Base-by-base conservation (phyloP, 1,140 invertebrate genomes). In the Sinonovacula constricta region DNA sequence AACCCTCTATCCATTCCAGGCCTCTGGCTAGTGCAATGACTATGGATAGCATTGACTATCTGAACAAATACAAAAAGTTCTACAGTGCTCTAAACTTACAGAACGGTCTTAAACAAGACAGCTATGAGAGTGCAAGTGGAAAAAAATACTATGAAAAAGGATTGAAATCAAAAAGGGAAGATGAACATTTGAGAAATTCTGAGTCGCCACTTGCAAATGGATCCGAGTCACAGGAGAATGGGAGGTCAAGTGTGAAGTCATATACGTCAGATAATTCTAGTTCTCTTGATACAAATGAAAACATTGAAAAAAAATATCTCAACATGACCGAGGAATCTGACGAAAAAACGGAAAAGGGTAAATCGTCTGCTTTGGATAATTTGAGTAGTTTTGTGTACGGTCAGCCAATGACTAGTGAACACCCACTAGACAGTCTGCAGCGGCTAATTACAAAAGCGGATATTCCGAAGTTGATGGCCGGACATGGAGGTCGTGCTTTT, bases 391-490 rank as follows among this genome's bases (percentile, higher is more conserved):
- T 89, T 81, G 88, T 89, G 12, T 89, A 89, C 69, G 85, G 88
- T 28, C 88, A 89, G 74, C 82, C 87, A 14, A 66, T 89, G 66
- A 88, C 86, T 22, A 88, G 87, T 80, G 89, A 91, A 81, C 88
- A 92, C 80, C 97, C 97, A 24, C 90, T 99, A 77, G 96, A 97
- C 14, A 97, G 97, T 7, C 91, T 99, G 54, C 97, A 98, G 87
- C 98, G 98, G 89, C 93, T 98, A 14, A 97, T 97, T 91, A 97
- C 98, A 90, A 98, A 97, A 92, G 97, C 96, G 81, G 96, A 97
- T 91, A 96, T 94, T 53, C 94, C 85, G 62, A 82, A 80, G 62
- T 59, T 86, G 33, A 65, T 79, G 24, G 66, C 69, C n/a, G 57
- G 72, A 51, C 39, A 45, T 45, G 67, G 49, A 28, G 72, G 39